Percentiles rank a stretch among this genome's conserved stretches.
Evolutionary conservation across 2,888 invertebrate genomes (phyloP).

Genomic region (Graphium colonna): DNA sequence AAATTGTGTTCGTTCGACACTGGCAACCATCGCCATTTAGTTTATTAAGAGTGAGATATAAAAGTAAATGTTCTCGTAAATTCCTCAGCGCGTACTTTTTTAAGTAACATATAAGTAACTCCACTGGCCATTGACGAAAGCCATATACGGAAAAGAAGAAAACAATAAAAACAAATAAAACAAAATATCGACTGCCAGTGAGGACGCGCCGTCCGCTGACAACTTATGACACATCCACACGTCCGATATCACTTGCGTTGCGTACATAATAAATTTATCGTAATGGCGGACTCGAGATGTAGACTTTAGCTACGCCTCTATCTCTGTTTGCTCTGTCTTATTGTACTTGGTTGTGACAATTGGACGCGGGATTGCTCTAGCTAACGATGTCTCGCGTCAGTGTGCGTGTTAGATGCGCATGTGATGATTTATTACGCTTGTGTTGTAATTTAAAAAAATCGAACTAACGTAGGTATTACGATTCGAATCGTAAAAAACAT

Average conservation of each 20-base stretch:
- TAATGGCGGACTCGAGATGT: slow-evolving; percentile 3
- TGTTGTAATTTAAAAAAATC: no score
- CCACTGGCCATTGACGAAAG: background rate
- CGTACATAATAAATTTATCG: slow-evolving; percentile 6
- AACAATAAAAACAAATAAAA: background rate
- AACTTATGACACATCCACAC: background rate
- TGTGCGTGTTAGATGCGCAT: no score
- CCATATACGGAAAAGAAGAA: background rate
- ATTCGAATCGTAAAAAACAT: no score
- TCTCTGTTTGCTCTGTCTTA: slow-evolving; percentile 3
- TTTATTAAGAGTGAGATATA: no score
- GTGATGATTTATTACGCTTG: no score
- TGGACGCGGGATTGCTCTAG: background rate
- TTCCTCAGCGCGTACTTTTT: no score
- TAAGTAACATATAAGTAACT: background rate
- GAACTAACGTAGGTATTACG: no score
- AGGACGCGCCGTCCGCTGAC: background rate
- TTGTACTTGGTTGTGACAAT: slow-evolving; percentile 5
- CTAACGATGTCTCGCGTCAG: no score
- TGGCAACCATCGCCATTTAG: no score
- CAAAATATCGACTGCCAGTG: background rate
- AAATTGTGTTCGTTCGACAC: no score
- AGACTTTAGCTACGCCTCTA: slow-evolving; percentile 16
- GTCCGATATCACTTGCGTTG: background rate
- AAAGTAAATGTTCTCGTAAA: no score